Evolutionary conservation across 92 coral and sea anemone species (phyloP).

Genomic region (Epizoanthus stellaris): DNA sequence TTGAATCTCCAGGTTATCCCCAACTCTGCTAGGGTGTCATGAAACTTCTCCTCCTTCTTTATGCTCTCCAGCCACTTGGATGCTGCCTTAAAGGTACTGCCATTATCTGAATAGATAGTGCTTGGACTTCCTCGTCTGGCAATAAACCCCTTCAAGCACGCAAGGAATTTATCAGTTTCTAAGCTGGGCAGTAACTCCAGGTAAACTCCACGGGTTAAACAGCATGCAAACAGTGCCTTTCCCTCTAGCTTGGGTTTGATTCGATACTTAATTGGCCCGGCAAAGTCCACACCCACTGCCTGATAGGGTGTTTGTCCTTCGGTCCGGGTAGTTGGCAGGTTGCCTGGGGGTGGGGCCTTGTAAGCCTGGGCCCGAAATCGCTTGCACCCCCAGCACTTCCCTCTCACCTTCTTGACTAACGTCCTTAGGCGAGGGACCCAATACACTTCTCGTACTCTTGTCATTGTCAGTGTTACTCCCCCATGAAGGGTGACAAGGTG

Average conservation of each 20-base stretch:
- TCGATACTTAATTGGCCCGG: constrained; percentile 19
- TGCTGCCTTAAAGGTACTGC: constrained; percentile 8
- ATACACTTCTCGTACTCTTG: neutral
- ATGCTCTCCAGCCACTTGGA: constrained; percentile 13
- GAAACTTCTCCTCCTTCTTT: constrained; percentile 18
- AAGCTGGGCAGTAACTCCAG: constrained; percentile 18
- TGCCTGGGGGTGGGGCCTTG: constrained; percentile 22
- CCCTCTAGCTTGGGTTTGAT: constrained; percentile 8
- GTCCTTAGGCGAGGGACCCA: constrained; percentile 22
- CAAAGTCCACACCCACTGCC: constrained; percentile 23
- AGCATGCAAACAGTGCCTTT: constrained; percentile 15
- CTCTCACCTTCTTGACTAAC: neutral
- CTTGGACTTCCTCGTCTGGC: constrained; percentile 11
- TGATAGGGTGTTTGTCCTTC: constrained; percentile 12
- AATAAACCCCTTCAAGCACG: constrained; percentile 5
- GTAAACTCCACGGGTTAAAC: constrained; percentile 21
- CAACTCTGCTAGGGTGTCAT: neutral
- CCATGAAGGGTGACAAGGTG: constrained; percentile 9
- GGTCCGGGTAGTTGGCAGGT: constrained; percentile 2
- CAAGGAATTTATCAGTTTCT: constrained; percentile 9
- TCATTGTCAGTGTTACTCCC: constrained; percentile 20
- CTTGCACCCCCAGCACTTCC: constrained; percentile 21
- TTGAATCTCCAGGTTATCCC: constrained; percentile 4
- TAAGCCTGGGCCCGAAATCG: neutral
- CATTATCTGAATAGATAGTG: neutral